Conservation (phyloP, 2,888 invertebrate genomes). For the Drosophila longiperda region DNA sequence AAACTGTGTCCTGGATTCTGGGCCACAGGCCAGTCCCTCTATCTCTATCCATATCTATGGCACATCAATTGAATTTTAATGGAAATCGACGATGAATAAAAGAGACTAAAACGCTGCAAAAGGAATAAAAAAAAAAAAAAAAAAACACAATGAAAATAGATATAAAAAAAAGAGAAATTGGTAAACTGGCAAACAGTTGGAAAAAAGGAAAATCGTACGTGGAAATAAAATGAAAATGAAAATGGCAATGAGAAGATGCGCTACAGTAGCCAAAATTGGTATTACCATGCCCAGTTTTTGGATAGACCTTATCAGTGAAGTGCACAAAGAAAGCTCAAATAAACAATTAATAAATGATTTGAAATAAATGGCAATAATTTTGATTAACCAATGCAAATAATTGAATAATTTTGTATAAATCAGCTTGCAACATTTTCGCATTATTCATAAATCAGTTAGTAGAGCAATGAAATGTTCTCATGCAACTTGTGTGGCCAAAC, state of each 20-base stretch:
- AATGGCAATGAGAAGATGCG: conserved; percentile 64
- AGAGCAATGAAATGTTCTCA: neutral
- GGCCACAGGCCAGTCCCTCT: conserved; percentile 9
- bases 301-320: neutral
- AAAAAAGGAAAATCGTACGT: conserved; percentile 70
- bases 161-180: conserved; percentile 20
- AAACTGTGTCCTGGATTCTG: conserved; percentile 43
- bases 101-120: conserved; percentile 78
- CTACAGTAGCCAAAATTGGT: conserved; percentile 1
- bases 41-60: conserved; percentile 45
- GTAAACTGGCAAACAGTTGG: conserved; percentile 60
- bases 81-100: conserved; percentile 82
- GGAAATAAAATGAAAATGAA: conserved; percentile 67
- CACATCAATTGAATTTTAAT: conserved; percentile 81
- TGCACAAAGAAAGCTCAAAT: neutral
- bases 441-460: neutral
- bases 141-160: conserved; percentile 9
- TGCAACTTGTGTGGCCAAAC: neutral
- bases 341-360: neutral
- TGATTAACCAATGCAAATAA: neutral
- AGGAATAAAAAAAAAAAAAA: conserved; percentile 45
- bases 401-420: neutral
- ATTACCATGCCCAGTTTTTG: neutral
- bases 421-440: neutral
- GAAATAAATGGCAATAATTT: neutral